Percentiles rank a stretch among this genome's conserved stretches.
These are phyloP conservation scores for Phocides pigmalion DNA, from an alignment of 1,140 invertebrate species.

Conservation along the genomic window DNA sequence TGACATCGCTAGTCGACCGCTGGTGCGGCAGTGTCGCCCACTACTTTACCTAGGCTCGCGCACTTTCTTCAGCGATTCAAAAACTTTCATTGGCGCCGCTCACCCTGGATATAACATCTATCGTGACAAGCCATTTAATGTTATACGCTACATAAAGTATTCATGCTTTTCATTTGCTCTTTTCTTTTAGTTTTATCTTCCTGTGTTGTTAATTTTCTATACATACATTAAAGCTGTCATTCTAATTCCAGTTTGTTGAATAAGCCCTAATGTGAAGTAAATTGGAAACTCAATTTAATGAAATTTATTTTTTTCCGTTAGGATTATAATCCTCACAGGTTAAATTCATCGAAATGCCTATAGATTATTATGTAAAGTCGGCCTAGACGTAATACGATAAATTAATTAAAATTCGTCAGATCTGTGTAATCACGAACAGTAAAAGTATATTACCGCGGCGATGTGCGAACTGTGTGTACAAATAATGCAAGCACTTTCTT, in stretches of 20 bases:
- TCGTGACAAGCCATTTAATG: constrained; percentile 23
- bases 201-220: too few species aligned
- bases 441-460: neutral
- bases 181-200: too few species aligned
- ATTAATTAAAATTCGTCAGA: constrained; percentile 25
- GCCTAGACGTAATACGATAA: neutral
- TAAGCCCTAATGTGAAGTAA: too few species aligned
- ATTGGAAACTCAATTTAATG: too few species aligned
- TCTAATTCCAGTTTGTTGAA: too few species aligned
- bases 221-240: too few species aligned
- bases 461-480: neutral
- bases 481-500: constrained; percentile 3
- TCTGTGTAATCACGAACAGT: constrained; percentile 6
- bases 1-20: constrained; percentile 53
- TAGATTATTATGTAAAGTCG: constrained; percentile 4
- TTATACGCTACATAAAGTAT: constrained; percentile 22
- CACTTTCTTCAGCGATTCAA: constrained; percentile 59
- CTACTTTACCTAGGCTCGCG: constrained; percentile 49
- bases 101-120: constrained; percentile 43
- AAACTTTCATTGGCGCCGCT: constrained; percentile 61
- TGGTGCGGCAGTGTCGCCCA: constrained; percentile 59
- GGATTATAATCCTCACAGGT: too few species aligned
- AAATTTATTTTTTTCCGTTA: too few species aligned
- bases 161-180: constrained; percentile 17
- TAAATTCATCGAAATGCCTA: too few species aligned